Conservation (phyloP, 2,113 vertebrate genomes). For the Eurystomus gularis region DNA sequence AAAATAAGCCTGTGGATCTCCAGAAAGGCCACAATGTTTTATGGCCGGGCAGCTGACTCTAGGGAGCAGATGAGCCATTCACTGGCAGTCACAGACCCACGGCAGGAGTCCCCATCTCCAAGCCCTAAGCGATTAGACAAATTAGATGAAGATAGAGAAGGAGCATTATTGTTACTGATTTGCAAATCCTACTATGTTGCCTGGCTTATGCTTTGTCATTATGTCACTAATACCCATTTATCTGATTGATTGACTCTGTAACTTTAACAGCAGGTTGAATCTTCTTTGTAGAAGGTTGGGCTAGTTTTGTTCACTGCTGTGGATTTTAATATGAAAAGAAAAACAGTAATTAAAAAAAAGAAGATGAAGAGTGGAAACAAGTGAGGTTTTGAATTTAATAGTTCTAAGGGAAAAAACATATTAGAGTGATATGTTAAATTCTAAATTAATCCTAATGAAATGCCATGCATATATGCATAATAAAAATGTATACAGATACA, state of each 20-base stretch:
- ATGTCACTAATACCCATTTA: neutral
- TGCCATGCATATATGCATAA: neutral
- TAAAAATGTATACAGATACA: neutral
- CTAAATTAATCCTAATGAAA: neutral
- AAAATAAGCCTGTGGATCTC: neutral
- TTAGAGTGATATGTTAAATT: neutral
- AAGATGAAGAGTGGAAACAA: neutral
- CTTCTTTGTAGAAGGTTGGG: neutral
- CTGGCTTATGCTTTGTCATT: neutral
- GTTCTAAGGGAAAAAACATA: neutral
- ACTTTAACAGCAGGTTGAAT: neutral
- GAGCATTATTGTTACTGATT: neutral
- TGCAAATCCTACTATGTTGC: neutral
- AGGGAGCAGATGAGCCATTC: fast-evolving
- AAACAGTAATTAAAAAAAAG: neutral
- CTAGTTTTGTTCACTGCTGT: neutral
- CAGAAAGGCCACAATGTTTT: neutral
- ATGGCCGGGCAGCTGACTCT: neutral
- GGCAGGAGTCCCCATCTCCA: neutral
- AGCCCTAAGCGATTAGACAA: neutral
- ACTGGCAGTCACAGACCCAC: fast-evolving
- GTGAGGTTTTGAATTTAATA: neutral
- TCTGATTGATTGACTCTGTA: slow-evolving; percentile 4
- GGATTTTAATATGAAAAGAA: neutral
- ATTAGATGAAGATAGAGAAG: neutral